Evolutionary conservation across 1,140 invertebrate genomes (phyloP).

Genomic region (Acromyrmex echinatior): DNA sequence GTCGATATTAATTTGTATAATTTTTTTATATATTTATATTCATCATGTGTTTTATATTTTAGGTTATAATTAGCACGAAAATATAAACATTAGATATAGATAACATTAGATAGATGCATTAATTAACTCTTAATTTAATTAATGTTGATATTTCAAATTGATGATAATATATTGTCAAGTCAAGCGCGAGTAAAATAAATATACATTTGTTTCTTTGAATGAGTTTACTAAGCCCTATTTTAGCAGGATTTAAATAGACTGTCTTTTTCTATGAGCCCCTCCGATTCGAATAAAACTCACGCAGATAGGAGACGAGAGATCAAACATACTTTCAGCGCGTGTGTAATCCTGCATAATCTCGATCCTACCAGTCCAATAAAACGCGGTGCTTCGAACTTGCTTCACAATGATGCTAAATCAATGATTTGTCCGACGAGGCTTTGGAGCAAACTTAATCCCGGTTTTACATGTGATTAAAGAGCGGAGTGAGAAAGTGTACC

Average conservation of each 20-base stretch:
- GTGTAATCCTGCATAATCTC: constrained; percentile 80
- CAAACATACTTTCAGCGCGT: constrained; percentile 74
- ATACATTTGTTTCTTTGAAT: constrained; percentile 26
- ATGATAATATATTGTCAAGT: not conserved
- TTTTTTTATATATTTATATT: not conserved
- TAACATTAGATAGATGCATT: too few species aligned
- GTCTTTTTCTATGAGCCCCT: constrained; percentile 47
- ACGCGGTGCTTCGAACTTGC: constrained; percentile 61
- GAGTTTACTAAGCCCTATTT: constrained; percentile 48
- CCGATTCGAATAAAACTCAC: constrained; percentile 52
- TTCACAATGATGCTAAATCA: constrained; percentile 76
- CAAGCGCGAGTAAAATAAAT: not conserved
- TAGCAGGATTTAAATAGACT: constrained; percentile 27
- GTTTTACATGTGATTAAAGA: constrained; percentile 79
- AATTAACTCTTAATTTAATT: constrained; percentile 1
- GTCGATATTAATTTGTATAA: not conserved
- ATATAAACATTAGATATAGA: not conserved
- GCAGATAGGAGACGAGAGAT: constrained; percentile 63
- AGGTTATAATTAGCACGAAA: not conserved
- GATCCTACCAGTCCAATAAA: constrained; percentile 74
- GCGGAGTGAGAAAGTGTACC: constrained; percentile 50
- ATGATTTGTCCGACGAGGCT: constrained; percentile 73
- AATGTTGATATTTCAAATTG: constrained; percentile 25
- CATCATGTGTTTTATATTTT: not conserved
- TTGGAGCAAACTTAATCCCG: constrained; percentile 71